These are phyloP conservation scores for Murina feae DNA, from an alignment of 2,113 vertebrate species.

Conservation along the genomic window DNA sequence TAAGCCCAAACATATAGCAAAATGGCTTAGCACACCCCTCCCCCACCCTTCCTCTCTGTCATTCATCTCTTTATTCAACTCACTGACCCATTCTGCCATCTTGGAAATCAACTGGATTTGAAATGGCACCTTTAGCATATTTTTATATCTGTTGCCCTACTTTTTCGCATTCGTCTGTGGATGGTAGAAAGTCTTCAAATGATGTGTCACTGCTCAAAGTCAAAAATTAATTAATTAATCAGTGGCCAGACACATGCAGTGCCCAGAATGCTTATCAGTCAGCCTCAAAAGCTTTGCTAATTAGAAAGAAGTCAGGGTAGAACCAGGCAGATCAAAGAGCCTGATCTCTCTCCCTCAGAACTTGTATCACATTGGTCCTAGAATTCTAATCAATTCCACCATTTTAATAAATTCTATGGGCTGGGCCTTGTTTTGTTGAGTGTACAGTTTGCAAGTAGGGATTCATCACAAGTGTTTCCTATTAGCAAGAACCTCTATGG, in stretches of 20 bases:
- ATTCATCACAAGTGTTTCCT: not conserved
- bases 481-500: not conserved
- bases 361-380: not conserved
- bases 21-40: not conserved
- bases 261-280: constrained; percentile 72
- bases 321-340: constrained; percentile 71
- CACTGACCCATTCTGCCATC: constrained; percentile 1
- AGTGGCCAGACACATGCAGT: constrained; percentile 64
- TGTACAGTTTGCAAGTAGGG: not conserved
- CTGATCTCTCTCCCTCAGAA: constrained; percentile 41
- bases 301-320: constrained; percentile 69
- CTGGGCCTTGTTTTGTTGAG: not conserved
- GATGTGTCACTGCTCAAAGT: constrained; percentile 75
- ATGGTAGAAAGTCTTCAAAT: constrained; percentile 72
- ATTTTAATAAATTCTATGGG: not conserved
- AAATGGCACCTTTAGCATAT: constrained; percentile 41
- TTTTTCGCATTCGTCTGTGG: constrained; percentile 35
- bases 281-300: constrained; percentile 67
- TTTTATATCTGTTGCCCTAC: constrained; percentile 51
- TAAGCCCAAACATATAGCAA: not conserved
- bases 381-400: constrained; percentile 60
- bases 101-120: constrained; percentile 4
- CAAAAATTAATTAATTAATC: constrained; percentile 77
- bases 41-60: not conserved
- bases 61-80: constrained; percentile 34